Evolutionary conservation across 2,113 vertebrate genomes (phyloP).

Genomic region (Parus major): DNA sequence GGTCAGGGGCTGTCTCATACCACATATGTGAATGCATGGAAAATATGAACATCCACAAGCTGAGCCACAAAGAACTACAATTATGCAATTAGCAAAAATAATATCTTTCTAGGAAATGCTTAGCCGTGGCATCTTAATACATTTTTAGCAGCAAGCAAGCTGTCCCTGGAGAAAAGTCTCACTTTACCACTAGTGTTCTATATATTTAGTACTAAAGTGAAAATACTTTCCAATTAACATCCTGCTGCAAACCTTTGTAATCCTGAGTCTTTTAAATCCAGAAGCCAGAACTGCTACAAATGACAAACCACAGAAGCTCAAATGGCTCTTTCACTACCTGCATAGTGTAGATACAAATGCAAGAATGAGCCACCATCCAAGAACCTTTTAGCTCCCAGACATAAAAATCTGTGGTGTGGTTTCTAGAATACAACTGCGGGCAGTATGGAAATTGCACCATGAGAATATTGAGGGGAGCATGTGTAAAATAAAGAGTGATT

Average conservation of each 20-base stretch:
- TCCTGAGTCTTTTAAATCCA: neutral
- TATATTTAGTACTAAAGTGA: neutral
- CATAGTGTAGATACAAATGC: neutral
- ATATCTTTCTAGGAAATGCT: neutral
- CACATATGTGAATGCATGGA: rapidly evolving
- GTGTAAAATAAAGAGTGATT: constrained; percentile 1
- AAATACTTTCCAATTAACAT: neutral
- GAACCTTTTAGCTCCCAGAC: neutral
- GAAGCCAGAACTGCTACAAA: neutral
- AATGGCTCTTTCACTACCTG: neutral
- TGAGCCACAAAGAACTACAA: neutral
- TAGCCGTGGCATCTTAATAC: neutral
- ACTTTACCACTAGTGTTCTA: neutral
- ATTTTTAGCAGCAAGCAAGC: neutral
- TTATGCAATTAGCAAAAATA: neutral
- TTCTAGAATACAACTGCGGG: neutral
- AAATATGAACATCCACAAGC: neutral
- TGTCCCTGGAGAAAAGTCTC: neutral
- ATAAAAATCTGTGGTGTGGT: neutral
- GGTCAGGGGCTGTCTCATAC: neutral
- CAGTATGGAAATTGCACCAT: neutral
- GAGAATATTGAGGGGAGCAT: neutral
- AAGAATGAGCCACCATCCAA: neutral
- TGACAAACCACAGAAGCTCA: neutral
- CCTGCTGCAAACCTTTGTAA: neutral